Base-by-base conservation (phyloP, 1,140 invertebrate genomes). In the Polypedilum vanderplanki region DNA sequence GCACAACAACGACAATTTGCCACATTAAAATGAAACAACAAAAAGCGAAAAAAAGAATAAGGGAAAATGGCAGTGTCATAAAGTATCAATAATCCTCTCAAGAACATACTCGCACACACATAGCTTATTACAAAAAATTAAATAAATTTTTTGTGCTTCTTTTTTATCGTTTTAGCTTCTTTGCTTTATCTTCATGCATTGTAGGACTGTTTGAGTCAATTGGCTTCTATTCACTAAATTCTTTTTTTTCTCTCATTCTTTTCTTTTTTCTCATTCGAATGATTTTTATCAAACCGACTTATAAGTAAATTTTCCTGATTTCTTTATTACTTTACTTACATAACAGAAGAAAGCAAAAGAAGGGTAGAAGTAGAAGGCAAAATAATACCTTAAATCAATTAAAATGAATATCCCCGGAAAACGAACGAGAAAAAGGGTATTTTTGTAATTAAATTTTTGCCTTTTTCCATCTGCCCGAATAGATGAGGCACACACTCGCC, bases 331-430 rank as follows among this genome's bases (percentile, higher is more conserved):
- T 18, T 18, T 70, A n/a, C 10, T 7, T 20, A 9, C 4, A 20
- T 70, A 18, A 18, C 65, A 70, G 65, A 70, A 18, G 20, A 18
- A 18, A 70, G 9, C n/a, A 17, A 67, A 18, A n/a, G n/a, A 33
- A 18, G 65, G 17, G 65, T n/a, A n/a, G n/a, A n/a, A n/a, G n/a
- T n/a, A 22, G 20, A 22, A 70, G 20, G 64, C 64, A 70, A 18
- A 70, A 70, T 70, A 70, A 70, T 70, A 70, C 65, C 65, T 70
- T 70, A 70, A 70, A 70, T 70, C 65, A 70, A 70, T 70, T 70
- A 70, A 70, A 70, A 70, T 70, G 65, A 70, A 70, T 70, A 70
- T 70, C 65, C 20, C 17, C 65, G 65, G 65, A 70, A 70, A 70
- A 57, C 46, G 46, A 70, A 57, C 46, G 46, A 12, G 9, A 57